phyloP scores from a whole-genome alignment of 1,140 invertebrate genomes.

The Neelides sp. region DNA sequence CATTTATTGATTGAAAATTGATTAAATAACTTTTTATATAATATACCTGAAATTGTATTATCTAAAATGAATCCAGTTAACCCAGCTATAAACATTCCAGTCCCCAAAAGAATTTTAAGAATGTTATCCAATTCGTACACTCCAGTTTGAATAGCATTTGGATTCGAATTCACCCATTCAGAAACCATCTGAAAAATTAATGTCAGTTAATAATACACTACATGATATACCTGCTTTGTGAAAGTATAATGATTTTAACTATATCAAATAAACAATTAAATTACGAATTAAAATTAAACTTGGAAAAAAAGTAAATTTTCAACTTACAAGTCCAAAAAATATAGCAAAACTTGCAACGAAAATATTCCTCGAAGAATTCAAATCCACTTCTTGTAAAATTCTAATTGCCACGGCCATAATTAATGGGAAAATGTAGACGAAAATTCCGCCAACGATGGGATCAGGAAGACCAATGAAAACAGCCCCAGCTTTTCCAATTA shows the following conservation, averaged over 20 bases:
- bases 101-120: conserved; percentile 37
- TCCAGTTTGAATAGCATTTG: conserved; percentile 33
- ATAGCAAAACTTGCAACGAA: conserved; percentile 20
- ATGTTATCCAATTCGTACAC: conserved; percentile 34
- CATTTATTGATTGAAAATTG: neutral
- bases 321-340: conserved; percentile 18
- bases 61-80: conserved; percentile 41
- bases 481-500: conserved; percentile 39
- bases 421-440: conserved; percentile 38
- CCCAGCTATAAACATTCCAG: conserved; percentile 43
- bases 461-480: conserved; percentile 41
- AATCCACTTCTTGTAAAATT: conserved; percentile 16
- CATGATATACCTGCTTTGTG: no score
- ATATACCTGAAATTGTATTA: conserved; percentile 42
- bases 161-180: conserved; percentile 33
- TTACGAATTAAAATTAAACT: neutral
- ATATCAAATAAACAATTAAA: no score
- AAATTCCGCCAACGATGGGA: conserved; percentile 41
- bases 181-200: conserved; percentile 32
- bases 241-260: no score
- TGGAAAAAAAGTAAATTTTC: neutral
- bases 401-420: conserved; percentile 34
- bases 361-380: conserved; percentile 23
- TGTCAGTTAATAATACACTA: no score
- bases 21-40: neutral